Percentiles rank a stretch among this genome's conserved stretches.
These are phyloP conservation scores for Hyperoplus lanceolatus DNA, from an alignment of 2,797 vertebrate species.

Conservation along the genomic window DNA sequence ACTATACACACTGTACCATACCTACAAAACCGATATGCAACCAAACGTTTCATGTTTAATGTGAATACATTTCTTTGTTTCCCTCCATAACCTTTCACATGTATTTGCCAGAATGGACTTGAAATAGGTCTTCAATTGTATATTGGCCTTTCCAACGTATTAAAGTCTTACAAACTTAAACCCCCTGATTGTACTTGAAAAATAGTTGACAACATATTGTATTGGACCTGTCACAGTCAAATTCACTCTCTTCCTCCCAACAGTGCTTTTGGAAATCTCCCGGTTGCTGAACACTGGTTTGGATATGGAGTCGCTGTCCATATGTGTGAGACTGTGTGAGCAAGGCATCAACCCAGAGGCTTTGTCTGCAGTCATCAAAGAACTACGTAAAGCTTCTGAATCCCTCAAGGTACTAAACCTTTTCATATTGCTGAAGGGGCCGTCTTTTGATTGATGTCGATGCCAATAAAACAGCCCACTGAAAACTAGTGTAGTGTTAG, in stretches of 20 bases:
- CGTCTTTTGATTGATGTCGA: neutral
- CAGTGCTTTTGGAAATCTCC: slow-evolving; percentile 97
- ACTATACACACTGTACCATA: too few species aligned
- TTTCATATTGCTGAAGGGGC: neutral
- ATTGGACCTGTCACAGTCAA: neutral
- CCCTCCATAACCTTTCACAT: too few species aligned
- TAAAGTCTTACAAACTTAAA: too few species aligned
- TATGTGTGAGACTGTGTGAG: slow-evolving; percentile 97
- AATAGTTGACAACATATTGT: too few species aligned
- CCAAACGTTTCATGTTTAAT: too few species aligned
- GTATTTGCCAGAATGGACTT: too few species aligned
- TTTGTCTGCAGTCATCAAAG: slow-evolving; percentile 96
- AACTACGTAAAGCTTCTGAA: slow-evolving; percentile 94
- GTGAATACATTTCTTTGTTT: too few species aligned
- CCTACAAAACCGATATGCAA: too few species aligned
- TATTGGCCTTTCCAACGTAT: too few species aligned
- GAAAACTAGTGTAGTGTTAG: neutral
- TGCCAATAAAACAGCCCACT: neutral
- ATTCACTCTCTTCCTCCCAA: neutral
- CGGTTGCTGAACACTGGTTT: slow-evolving; percentile 96
- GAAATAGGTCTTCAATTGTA: too few species aligned
- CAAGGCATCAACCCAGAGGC: slow-evolving; percentile 99
- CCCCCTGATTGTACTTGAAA: too few species aligned
- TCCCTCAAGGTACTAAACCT: slow-evolving; percentile 89
- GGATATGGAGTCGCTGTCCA: slow-evolving; percentile 97